A percentile compares a stretch with the other conserved stretches of the same genome.
phyloP scores from a whole-genome alignment of 2,797 vertebrate genomes.

The Gadopsis marmoratus region DNA sequence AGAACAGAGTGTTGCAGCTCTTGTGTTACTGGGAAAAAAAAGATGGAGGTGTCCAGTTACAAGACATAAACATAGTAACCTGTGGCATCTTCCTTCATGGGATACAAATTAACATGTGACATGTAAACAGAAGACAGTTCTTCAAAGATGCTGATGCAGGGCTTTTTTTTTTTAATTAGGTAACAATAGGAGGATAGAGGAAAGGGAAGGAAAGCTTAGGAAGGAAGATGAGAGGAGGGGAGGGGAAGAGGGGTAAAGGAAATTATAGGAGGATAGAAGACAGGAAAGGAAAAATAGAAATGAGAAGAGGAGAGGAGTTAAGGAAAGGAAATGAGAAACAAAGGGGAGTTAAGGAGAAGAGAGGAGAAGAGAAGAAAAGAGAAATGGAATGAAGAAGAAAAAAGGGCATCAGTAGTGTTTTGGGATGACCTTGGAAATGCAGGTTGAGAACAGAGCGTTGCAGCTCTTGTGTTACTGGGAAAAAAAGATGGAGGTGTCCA shows the following conservation, averaged over 20 bases:
- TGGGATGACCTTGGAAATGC: not conserved
- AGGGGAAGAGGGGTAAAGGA: not conserved
- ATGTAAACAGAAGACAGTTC: constrained; percentile 38
- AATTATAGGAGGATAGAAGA: not conserved
- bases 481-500: constrained; percentile 41
- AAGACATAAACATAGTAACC: constrained; percentile 27
- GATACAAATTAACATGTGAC: constrained; percentile 41
- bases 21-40: constrained; percentile 38
- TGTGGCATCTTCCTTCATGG: constrained; percentile 11
- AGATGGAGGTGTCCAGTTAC: constrained; percentile 51
- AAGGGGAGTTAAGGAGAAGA: not conserved
- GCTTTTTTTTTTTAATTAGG: too few species aligned
- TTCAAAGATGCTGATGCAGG: constrained; percentile 14
- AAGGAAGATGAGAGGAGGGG: not conserved
- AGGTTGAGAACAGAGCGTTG: constrained; percentile 26
- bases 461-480: constrained; percentile 31
- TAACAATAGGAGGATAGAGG: too few species aligned
- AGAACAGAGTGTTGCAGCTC: constrained; percentile 24
- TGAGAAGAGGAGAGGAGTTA: not conserved
- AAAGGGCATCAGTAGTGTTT: not conserved
- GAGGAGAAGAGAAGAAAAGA: not conserved
- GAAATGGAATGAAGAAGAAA: not conserved
- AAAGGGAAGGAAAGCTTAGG: too few species aligned
- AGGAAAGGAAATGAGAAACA: not conserved
- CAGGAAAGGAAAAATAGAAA: not conserved